Evolutionary conservation across 2,888 invertebrate genomes (phyloP).

Genomic region (Galeruca laticollis): DNA sequence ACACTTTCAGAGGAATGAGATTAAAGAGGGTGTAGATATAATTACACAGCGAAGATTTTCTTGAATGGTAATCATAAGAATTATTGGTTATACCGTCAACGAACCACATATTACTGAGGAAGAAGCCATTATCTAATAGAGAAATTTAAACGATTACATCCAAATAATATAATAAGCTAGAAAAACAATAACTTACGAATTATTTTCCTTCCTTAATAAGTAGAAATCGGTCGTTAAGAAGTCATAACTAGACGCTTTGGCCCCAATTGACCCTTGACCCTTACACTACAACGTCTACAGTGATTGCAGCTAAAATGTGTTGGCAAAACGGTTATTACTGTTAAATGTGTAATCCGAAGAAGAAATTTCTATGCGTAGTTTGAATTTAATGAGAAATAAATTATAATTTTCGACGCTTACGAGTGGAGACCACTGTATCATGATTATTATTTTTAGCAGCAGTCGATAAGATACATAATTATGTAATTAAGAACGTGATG

Average conservation of each 20-base stretch:
- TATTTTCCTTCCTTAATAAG: conserved; percentile 6
- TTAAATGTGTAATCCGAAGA: not conserved
- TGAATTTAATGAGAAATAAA: not conserved
- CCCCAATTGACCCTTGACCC: conserved; percentile 11
- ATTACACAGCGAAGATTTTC: not conserved
- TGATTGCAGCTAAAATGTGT: not conserved
- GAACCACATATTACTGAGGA: not conserved
- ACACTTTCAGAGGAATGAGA: too few species aligned
- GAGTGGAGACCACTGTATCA: not conserved
- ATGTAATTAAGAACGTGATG: not conserved
- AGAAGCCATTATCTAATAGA: conserved; percentile 16
- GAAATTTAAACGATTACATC: not conserved
- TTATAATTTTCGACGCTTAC: not conserved
- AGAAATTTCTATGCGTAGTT: not conserved
- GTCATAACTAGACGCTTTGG: not conserved
- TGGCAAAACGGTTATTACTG: not conserved
- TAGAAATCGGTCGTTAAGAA: not conserved
- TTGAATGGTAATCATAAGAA: not conserved
- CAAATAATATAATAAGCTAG: conserved; percentile 8
- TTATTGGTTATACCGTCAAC: not conserved
- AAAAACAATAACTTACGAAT: conserved; percentile 19
- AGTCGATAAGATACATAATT: not conserved
- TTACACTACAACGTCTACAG: not conserved
- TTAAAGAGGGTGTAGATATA: not conserved
- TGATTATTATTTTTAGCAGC: not conserved